These are phyloP conservation scores for Limnodromus scolopaceus DNA, from an alignment of 2,797 vertebrate genomes.

Conservation along the genomic window DNA sequence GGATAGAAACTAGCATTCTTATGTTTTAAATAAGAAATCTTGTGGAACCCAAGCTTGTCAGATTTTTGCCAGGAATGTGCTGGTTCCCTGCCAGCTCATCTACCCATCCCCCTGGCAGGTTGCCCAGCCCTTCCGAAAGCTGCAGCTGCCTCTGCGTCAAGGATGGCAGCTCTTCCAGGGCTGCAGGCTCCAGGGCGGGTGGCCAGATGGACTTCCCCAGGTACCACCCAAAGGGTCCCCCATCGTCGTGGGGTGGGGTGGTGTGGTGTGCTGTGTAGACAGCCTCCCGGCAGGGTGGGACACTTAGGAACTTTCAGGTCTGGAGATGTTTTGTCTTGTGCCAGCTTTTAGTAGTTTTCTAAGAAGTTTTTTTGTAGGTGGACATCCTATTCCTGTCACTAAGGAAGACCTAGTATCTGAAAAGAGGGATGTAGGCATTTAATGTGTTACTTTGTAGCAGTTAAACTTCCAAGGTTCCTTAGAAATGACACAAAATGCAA, in stretches of 20 bases:
- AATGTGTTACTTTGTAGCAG: not conserved
- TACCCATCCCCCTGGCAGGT: not conserved
- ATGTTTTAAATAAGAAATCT: not conserved
- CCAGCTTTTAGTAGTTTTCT: not conserved
- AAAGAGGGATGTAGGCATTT: not conserved
- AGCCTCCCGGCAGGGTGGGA: not conserved
- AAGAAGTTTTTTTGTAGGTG: not conserved
- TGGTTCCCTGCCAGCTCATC: not conserved
- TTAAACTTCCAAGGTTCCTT: not conserved
- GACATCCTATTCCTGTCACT: not conserved
- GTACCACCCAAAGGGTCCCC: not conserved
- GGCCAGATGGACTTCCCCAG: not conserved
- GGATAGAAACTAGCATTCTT: not conserved
- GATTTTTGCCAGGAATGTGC: not conserved
- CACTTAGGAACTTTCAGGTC: not conserved
- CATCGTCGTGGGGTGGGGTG: accelerated
- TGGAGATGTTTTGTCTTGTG: not conserved
- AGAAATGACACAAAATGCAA: not conserved
- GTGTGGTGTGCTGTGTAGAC: not conserved
- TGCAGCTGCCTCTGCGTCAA: not conserved
- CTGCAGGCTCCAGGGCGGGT: not conserved
- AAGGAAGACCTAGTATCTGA: not conserved
- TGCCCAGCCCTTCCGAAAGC: not conserved
- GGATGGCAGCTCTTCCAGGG: not conserved
- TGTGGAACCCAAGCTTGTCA: not conserved